Percentiles rank a stretch among this genome's conserved stretches.
phyloP scores from a whole-genome alignment of 2,888 invertebrate species.

The Anagyrus pseudococci region DNA sequence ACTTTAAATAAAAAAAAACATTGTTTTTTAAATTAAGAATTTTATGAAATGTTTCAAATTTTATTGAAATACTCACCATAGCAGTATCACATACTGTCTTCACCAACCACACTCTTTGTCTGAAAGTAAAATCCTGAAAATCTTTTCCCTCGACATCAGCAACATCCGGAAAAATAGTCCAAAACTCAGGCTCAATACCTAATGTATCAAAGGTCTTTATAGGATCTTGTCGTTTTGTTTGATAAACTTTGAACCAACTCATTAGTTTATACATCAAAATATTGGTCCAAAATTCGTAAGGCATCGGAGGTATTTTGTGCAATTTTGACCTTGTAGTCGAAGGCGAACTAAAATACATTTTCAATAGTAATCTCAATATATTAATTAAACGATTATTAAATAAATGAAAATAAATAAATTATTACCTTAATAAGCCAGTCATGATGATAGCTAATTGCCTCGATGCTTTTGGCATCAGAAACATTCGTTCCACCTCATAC shows the following conservation, averaged over 20 bases:
- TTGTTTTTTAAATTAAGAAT: conserved; percentile 8
- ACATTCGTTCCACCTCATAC: conserved; percentile 67
- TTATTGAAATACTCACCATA: conserved; percentile 46
- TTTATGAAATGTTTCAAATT: background rate
- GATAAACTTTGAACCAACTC: conserved; percentile 65
- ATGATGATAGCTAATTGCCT: conserved; percentile 64
- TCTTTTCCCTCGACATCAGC: conserved; percentile 62
- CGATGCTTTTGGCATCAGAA: conserved; percentile 66
- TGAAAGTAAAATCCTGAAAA: conserved; percentile 65
- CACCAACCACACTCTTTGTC: conserved; percentile 66
- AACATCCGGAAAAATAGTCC: conserved; percentile 63
- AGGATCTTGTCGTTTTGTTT: conserved; percentile 56
- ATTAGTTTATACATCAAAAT: conserved; percentile 62
- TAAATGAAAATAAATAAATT: conserved; percentile 4
- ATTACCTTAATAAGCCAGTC: conserved; percentile 65
- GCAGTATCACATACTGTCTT: conserved; percentile 66
- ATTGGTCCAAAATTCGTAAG: conserved; percentile 67
- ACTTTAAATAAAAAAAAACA: conserved; percentile 51
- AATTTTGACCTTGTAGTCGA: conserved; percentile 56
- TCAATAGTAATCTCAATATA: too few relatives aligned
- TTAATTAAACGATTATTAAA: background rate
- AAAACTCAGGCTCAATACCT: conserved; percentile 67
- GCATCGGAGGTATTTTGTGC: conserved; percentile 65
- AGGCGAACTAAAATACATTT: conserved; percentile 52
- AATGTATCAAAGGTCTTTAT: conserved; percentile 60